Base-by-base conservation (phyloP, 2,113 vertebrate genomes). In the Cercocebus atys region DNA sequence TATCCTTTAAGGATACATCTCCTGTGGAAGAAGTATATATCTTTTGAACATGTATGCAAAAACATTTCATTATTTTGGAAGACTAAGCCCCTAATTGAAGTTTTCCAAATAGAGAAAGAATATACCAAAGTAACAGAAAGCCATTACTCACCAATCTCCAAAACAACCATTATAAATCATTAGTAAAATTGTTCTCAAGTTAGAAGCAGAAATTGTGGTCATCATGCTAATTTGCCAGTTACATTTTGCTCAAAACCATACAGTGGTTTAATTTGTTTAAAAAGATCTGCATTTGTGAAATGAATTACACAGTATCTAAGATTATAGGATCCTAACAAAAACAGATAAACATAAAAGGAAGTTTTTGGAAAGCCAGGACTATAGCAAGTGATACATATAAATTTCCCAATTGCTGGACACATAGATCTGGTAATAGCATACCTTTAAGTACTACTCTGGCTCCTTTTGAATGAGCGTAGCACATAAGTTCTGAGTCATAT, bases 401-500 rank as follows among this genome's bases (percentile, higher is more conserved):
- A 59, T 20, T 78, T 88, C 72, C 1, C 35, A 73, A 8, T 3
- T 93, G 47, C 43, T 57, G 12, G 78, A 87, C 40, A 61, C 13
- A 23, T 35, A 4, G 6, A 0, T 50, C 32, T 22, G 3, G 52
- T 55, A 73, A 90, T 72, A 78, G 32, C 98, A 84, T 98, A 99
- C 99, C 99, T 99, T 99, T 99, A 13, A 99, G 98, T 32, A 99
- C 99, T 0, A 99, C 8, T 82, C 99, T 99, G 80, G 99, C 98
- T 79, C 99, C 99, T 97, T 99, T 99, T 0, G 99, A 99, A 97
- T 99, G 99, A 84, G 99, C 99, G 1, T 99, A 98, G 97, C 99
- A 99, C 99, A 99, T 97, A 35, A 99, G 99, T 80, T 99, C 99
- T 2, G 99, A 95, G 18, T 99, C 99, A 93, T 99, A 99, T 92